Conservation (phyloP, 2,888 invertebrate species). For the Eulithis prunata region DNA sequence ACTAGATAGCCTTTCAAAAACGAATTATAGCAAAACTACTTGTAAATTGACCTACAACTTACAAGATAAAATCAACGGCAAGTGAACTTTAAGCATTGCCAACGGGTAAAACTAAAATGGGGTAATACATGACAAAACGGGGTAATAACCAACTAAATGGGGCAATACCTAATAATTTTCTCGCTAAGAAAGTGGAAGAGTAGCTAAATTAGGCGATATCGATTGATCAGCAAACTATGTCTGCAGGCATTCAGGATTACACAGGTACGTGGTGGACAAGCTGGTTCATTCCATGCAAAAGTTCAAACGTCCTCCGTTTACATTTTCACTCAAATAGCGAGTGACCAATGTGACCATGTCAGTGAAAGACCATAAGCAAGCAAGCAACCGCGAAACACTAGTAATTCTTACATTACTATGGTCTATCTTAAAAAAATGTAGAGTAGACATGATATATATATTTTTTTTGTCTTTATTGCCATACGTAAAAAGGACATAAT, state of each 20-base stretch:
- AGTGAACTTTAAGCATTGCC: constrained; percentile 30
- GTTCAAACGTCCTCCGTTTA: not conserved
- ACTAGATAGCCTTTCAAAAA: constrained; percentile 18
- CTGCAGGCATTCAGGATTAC: constrained; percentile 42
- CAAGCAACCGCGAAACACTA: too few relatives aligned
- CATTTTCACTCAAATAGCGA: too few relatives aligned
- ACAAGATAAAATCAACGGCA: constrained; percentile 28
- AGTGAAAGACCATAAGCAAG: too few relatives aligned
- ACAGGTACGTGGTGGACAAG: constrained; percentile 2
- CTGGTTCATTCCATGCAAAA: constrained; percentile 1
- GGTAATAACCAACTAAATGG: constrained; percentile 26
- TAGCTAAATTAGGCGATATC: constrained; percentile 55
- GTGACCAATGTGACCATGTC: too few relatives aligned
- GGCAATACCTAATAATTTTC: constrained; percentile 36
- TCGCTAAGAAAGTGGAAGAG: constrained; percentile 44
- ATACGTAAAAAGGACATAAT: too few relatives aligned
- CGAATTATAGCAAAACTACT: constrained; percentile 21
- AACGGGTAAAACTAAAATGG: constrained; percentile 22
- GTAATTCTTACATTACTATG: too few relatives aligned
- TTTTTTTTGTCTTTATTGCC: too few relatives aligned
- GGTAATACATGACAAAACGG: constrained; percentile 25
- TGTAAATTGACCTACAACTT: constrained; percentile 31
- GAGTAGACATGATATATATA: too few relatives aligned
- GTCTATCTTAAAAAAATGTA: too few relatives aligned
- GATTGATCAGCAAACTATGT: constrained; percentile 47